Percentiles rank a stretch among this genome's conserved stretches.
phyloP scores from a whole-genome alignment of 2,797 vertebrate genomes.

The Leucoraja ocellata region DNA sequence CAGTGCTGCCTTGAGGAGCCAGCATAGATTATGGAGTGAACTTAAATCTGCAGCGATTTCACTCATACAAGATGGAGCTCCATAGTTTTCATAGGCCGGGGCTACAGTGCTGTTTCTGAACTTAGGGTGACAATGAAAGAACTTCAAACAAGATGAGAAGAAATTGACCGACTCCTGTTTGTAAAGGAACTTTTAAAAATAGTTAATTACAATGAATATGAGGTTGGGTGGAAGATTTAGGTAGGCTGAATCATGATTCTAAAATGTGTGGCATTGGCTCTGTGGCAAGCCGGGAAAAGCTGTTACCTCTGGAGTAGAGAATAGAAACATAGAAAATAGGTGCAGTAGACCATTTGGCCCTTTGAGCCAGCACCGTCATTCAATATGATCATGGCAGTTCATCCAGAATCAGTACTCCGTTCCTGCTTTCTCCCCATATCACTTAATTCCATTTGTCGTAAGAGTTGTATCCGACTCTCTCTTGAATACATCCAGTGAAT shows the following conservation, averaged over 20 bases:
- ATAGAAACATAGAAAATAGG: background rate
- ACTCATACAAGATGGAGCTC: too few relatives aligned
- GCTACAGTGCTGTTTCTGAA: too few relatives aligned
- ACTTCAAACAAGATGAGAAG: background rate
- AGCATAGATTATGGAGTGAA: background rate
- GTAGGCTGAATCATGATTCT: background rate
- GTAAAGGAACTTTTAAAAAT: background rate
- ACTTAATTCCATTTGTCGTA: too few relatives aligned
- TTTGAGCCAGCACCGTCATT: too few relatives aligned
- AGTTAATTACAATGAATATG: background rate
- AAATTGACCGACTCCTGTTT: background rate
- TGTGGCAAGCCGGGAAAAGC: background rate
- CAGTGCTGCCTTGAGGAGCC: background rate
- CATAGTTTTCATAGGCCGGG: too few relatives aligned
- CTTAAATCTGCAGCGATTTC: too few relatives aligned
- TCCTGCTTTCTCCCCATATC: too few relatives aligned
- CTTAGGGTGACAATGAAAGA: background rate
- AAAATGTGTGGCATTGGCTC: background rate
- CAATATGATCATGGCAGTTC: too few relatives aligned
- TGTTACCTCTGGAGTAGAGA: background rate
- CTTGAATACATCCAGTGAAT: too few relatives aligned
- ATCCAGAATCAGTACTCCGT: too few relatives aligned
- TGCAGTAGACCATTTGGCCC: too few relatives aligned
- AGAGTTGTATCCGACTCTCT: too few relatives aligned
- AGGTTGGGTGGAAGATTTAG: background rate